Conservation (phyloP, 30 jellyfish, hydroid and myxozoan species). For the Turritopsis dohrnii region DNA sequence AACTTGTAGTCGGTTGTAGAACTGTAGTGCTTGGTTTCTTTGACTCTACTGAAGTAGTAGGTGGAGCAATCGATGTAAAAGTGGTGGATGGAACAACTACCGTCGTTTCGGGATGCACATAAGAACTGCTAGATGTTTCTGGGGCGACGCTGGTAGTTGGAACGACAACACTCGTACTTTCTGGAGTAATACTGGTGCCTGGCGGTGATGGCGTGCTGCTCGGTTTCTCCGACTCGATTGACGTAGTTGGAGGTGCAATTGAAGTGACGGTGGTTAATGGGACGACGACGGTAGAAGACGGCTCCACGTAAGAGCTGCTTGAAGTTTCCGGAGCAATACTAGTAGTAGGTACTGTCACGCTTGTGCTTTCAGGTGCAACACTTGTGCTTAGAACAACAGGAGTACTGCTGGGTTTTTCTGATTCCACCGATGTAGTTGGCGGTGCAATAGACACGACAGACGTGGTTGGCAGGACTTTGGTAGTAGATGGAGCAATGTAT, state of each 20-base stretch:
- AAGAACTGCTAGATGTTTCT: conserved; percentile 35
- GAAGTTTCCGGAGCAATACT: not conserved
- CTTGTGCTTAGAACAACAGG: not conserved
- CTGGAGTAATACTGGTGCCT: not conserved
- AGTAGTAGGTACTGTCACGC: conserved; percentile 11
- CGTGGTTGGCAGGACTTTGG: not conserved
- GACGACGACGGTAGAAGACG: not conserved
- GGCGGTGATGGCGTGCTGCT: not conserved
- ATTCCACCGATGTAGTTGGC: not conserved
- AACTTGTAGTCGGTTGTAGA: not conserved
- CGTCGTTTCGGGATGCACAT: not conserved
- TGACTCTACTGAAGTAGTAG: not conserved
- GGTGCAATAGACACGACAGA: not conserved
- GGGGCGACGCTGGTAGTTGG: conserved; percentile 29
- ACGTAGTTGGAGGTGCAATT: not conserved
- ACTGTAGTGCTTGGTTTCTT: not conserved
- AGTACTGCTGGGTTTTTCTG: not conserved
- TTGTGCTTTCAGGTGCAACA: not conserved
- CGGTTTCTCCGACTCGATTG: not conserved
- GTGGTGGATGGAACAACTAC: not conserved
- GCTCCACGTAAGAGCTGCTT: not conserved
- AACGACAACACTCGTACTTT: not conserved
- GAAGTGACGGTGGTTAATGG: not conserved
- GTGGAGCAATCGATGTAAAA: not conserved
- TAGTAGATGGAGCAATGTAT: not conserved